Evolutionary conservation across 2,113 vertebrate genomes (phyloP).

Genomic region (Aramus guarauna): DNA sequence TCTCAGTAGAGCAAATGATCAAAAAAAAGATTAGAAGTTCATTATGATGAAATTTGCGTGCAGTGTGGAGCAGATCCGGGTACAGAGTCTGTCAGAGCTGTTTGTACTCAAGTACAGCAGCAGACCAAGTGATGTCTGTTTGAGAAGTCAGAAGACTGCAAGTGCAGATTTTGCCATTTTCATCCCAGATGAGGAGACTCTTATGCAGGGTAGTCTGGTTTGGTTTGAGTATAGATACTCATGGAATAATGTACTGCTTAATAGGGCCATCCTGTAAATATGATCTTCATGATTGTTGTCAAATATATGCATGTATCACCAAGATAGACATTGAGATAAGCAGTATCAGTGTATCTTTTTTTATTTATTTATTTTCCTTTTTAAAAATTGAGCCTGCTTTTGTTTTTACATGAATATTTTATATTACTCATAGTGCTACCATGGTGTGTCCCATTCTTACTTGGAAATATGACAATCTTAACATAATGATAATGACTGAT

Average conservation of each 20-base stretch:
- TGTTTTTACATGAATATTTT: conserved; percentile 3
- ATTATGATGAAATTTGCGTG: background rate
- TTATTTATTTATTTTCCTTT: background rate
- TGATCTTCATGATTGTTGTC: background rate
- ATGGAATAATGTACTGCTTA: background rate
- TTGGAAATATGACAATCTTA: background rate
- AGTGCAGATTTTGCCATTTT: background rate
- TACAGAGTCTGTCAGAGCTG: background rate
- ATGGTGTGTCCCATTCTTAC: background rate
- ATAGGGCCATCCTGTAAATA: background rate
- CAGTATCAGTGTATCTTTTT: background rate
- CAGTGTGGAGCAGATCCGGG: background rate
- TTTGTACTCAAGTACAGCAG: background rate
- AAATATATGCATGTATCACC: background rate
- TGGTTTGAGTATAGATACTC: background rate
- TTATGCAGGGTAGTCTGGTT: background rate
- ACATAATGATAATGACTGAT: background rate
- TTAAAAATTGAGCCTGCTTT: background rate
- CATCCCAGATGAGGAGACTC: background rate
- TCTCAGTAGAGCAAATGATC: background rate
- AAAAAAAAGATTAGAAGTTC: background rate
- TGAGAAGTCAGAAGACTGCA: background rate
- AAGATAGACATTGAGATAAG: background rate
- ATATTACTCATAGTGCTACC: background rate
- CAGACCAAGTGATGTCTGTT: background rate